A percentile compares a stretch with the other conserved stretches of the same genome.
Conservation (phyloP, 2,797 vertebrate genomes). For the Pitangus sulphuratus region DNA sequence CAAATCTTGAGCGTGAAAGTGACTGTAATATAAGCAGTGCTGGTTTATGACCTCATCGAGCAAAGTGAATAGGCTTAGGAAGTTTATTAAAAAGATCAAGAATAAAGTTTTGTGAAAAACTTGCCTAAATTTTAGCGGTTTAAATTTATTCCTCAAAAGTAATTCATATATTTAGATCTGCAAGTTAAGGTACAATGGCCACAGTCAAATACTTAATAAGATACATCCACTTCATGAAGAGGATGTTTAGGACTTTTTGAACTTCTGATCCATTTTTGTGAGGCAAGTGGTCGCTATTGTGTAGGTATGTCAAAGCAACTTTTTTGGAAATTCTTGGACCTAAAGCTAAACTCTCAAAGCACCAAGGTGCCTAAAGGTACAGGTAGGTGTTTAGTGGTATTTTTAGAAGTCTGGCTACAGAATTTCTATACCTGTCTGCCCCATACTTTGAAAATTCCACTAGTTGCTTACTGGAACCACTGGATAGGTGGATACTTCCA, state of each 20-base stretch:
- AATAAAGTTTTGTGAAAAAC: background rate
- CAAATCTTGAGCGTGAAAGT: constrained; percentile 58
- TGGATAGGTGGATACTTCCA: background rate
- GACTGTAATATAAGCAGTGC: constrained; percentile 55
- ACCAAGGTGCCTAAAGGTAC: background rate
- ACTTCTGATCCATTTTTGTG: background rate
- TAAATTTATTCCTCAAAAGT: background rate
- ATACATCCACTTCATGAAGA: background rate
- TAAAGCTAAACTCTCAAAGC: background rate
- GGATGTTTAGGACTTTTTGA: background rate
- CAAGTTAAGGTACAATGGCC: background rate
- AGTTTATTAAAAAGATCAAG: constrained; percentile 59
- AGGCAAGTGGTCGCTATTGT: background rate
- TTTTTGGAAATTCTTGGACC: background rate
- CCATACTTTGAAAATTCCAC: background rate
- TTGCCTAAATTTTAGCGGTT: background rate
- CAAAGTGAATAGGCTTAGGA: constrained; percentile 36
- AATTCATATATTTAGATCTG: background rate
- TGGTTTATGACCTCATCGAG: constrained; percentile 33
- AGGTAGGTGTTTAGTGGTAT: background rate
- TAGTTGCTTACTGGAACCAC: background rate
- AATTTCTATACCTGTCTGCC: background rate
- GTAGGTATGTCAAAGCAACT: background rate
- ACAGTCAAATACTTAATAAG: background rate
- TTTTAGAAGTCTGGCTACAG: background rate